Conservation (phyloP, 2,797 vertebrate species). For the Botia kubotai region DNA sequence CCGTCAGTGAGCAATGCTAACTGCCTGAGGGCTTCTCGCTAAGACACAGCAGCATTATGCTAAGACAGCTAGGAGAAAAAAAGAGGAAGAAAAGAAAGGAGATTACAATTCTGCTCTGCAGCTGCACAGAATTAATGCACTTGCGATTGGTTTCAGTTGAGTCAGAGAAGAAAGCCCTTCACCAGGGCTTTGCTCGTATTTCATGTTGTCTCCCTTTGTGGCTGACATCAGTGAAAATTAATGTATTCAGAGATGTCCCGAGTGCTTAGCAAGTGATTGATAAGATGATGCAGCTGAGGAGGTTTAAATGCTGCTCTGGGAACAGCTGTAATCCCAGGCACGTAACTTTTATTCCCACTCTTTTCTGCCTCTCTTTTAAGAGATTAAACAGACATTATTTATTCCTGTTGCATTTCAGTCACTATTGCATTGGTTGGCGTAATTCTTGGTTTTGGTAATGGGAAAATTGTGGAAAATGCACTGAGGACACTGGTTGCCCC, state of each 20-base stretch:
- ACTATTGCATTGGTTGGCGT: background rate
- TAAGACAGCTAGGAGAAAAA: slow-evolving; percentile 21
- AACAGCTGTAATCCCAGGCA: slow-evolving; percentile 53
- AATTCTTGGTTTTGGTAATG: too few relatives aligned
- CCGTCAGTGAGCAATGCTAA: slow-evolving; percentile 46
- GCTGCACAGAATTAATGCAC: slow-evolving; percentile 49
- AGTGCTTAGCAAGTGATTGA: slow-evolving; percentile 51
- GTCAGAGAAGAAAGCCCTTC: slow-evolving; percentile 48
- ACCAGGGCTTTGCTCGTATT: slow-evolving; percentile 41
- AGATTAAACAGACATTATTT: slow-evolving; percentile 44
- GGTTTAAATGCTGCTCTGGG: slow-evolving; percentile 47
- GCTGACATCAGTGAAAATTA: slow-evolving; percentile 48
- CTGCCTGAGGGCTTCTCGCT: slow-evolving; percentile 38
- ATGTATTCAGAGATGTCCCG: slow-evolving; percentile 50
- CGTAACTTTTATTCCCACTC: slow-evolving; percentile 30
- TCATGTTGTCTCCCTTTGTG: slow-evolving; percentile 47
- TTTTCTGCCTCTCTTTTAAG: slow-evolving; percentile 30
- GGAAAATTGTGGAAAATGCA: too few relatives aligned
- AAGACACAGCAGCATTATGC: slow-evolving; percentile 31
- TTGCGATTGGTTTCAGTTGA: slow-evolving; percentile 54
- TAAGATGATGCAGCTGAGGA: slow-evolving; percentile 51
- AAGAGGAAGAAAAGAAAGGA: slow-evolving; percentile 31
- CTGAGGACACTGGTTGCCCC: too few relatives aligned
- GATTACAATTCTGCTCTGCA: slow-evolving; percentile 43
- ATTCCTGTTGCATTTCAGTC: slow-evolving; percentile 22